These are phyloP conservation scores for Laticauda laticaudata DNA, from an alignment of 2,113 vertebrate species.

Conservation along the genomic window DNA sequence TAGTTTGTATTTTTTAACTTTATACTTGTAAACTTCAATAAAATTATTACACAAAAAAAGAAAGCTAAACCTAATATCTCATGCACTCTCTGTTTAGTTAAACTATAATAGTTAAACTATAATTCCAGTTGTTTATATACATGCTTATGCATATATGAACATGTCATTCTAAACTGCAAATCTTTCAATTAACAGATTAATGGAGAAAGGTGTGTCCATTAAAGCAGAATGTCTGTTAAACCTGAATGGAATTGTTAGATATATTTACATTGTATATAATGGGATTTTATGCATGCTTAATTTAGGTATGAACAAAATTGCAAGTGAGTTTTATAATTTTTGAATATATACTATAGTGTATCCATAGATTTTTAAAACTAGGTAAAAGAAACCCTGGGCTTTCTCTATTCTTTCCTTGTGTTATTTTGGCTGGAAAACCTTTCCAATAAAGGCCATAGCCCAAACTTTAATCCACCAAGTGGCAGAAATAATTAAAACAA, in stretches of 20 bases:
- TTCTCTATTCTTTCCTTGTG: background rate
- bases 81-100: background rate
- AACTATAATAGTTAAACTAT: background rate
- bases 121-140: background rate
- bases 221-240: background rate
- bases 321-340: background rate
- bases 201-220: background rate
- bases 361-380: background rate
- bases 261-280: background rate
- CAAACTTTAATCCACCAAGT: constrained; percentile 2
- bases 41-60: background rate
- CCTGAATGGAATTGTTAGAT: background rate
- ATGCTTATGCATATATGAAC: background rate
- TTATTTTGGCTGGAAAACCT: background rate
- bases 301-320: background rate
- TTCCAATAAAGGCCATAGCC: background rate
- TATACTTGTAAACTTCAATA: background rate
- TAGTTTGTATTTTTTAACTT: background rate
- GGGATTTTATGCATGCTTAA: background rate
- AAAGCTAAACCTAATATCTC: background rate
- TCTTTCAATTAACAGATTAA: background rate
- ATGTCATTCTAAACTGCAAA: background rate
- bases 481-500: constrained; percentile 19
- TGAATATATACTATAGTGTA: background rate
- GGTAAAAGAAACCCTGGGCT: background rate